These are phyloP conservation scores for Vultur gryphus DNA, from an alignment of 2,797 vertebrate genomes.

Conservation along the genomic window DNA sequence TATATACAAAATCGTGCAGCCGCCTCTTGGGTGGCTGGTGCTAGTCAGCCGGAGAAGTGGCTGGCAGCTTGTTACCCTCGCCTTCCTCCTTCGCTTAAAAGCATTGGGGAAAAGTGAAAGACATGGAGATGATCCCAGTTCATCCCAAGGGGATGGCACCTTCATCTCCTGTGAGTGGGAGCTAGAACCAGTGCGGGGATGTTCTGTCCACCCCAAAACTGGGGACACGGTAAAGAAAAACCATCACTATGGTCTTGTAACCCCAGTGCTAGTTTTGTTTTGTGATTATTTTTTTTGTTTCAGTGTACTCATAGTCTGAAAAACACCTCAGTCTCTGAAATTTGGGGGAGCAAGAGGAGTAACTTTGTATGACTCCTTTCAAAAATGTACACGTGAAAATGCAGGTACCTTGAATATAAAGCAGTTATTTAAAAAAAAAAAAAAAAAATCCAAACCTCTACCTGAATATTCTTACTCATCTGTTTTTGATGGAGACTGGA, in stretches of 20 bases:
- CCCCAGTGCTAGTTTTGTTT: not conserved
- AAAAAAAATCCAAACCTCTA: not conserved
- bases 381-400: not conserved
- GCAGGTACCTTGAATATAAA: not conserved
- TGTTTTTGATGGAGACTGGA: not conserved
- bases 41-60: not conserved
- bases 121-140: not conserved
- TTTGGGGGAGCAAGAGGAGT: not conserved
- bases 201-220: not conserved
- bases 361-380: not conserved
- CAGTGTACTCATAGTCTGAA: not conserved
- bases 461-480: not conserved
- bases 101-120: not conserved
- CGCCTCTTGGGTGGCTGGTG: conserved; percentile 58
- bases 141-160: not conserved
- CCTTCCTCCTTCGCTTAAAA: not conserved
- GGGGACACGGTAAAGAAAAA: not conserved
- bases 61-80: not conserved
- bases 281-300: not conserved
- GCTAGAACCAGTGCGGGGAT: not conserved
- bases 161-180: not conserved
- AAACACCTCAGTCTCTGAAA: not conserved
- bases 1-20: not conserved
- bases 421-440: not conserved
- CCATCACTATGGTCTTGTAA: fast-evolving